These are phyloP conservation scores for Plectus sambesii DNA, from an alignment of 1,140 invertebrate genomes.

Conservation along the genomic window DNA sequence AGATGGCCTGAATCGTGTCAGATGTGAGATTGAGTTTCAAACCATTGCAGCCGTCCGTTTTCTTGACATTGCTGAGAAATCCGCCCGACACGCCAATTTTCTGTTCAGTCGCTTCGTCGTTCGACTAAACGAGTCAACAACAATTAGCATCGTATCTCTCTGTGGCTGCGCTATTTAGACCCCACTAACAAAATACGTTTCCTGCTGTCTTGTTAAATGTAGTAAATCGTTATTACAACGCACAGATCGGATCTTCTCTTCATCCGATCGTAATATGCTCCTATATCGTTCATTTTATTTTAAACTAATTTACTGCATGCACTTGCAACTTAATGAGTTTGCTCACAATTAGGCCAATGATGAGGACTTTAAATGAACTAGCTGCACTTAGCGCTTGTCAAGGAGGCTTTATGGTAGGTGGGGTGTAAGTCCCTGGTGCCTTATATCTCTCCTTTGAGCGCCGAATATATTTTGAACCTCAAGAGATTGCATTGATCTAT, in stretches of 20 bases:
- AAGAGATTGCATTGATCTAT: conserved; percentile 70
- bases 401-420: background rate
- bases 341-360: background rate
- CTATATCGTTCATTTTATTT: background rate
- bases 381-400: background rate
- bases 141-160: conserved; percentile 6
- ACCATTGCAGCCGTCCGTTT: conserved; percentile 90
- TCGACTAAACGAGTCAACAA: background rate
- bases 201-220: background rate
- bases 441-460: conserved; percentile 1
- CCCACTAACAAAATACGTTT: background rate
- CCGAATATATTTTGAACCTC: background rate
- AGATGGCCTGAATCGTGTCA: conserved; percentile 94
- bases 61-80: conserved; percentile 56
- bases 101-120: conserved; percentile 56
- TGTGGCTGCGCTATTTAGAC: background rate
- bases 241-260: background rate
- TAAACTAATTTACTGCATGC: background rate
- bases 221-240: background rate
- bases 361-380: background rate
- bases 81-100: conserved; percentile 77
- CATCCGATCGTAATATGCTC: background rate
- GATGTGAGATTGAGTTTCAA: conserved; percentile 91
- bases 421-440: conserved; percentile 34
- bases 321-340: too few relatives aligned